Percentiles rank a stretch among this genome's conserved stretches.
Conservation (phyloP, 2,888 invertebrate species). For the Periphyllus acericola region DNA sequence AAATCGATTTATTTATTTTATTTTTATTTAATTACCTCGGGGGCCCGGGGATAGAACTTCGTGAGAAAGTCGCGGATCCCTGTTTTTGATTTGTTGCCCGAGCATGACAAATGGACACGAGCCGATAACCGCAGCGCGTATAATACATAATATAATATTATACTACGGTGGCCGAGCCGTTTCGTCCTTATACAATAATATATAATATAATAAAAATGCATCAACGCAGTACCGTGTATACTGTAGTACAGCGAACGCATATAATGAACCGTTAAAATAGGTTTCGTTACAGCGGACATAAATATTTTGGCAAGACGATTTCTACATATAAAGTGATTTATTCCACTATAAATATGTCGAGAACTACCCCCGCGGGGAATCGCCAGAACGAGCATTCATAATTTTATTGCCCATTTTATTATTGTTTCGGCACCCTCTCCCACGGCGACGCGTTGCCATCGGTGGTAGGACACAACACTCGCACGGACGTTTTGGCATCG, state of each 20-base stretch:
- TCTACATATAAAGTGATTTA: constrained; percentile 29
- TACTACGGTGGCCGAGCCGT: not conserved
- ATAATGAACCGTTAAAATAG: constrained; percentile 41
- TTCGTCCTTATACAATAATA: not conserved
- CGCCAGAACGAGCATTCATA: not conserved
- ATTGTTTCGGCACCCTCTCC: constrained; percentile 48
- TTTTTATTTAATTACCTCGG: constrained; percentile 36
- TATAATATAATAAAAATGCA: not conserved
- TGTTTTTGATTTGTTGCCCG: constrained; percentile 30
- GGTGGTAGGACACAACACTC: no score
- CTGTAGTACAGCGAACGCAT: not conserved
- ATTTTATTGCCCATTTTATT: constrained; percentile 40
- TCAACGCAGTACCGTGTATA: not conserved
- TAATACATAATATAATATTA: not conserved
- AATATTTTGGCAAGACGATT: constrained; percentile 59
- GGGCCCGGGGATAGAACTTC: not conserved
- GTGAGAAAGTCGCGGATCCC: constrained; percentile 43
- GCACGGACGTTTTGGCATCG: not conserved
- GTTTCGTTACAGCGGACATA: constrained; percentile 47
- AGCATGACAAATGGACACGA: constrained; percentile 53
- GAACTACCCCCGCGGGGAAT: not conserved
- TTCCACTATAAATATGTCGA: constrained; percentile 58
- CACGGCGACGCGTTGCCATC: not conserved
- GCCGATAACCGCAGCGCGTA: constrained; percentile 24
- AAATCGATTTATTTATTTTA: constrained; percentile 32